Evolutionary conservation across 2,797 vertebrate genomes (phyloP).

Genomic region (Neosilurus hyrtlii): DNA sequence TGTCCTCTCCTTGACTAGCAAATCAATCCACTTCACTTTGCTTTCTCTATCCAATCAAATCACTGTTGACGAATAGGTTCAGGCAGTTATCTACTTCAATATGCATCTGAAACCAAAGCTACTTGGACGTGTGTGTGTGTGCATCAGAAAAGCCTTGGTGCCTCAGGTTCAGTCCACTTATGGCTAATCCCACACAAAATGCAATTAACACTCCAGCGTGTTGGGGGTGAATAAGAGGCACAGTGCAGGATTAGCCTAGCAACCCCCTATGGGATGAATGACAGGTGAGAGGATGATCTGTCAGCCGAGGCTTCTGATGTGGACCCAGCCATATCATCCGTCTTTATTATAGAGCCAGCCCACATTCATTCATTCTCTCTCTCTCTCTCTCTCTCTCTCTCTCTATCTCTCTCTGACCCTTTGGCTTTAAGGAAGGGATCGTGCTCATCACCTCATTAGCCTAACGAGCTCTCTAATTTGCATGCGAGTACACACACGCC

Average conservation of each 20-base stretch:
- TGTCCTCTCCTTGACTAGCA: neutral
- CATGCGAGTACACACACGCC: conserved; percentile 10
- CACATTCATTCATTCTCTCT: conserved; percentile 23
- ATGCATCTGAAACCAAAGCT: conserved; percentile 2
- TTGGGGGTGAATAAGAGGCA: conserved; percentile 35
- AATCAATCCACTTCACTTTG: conserved; percentile 4
- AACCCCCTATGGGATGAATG: conserved; percentile 44
- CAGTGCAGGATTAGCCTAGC: conserved; percentile 48
- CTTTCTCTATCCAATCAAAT: conserved; percentile 44
- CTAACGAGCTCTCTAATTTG: conserved; percentile 39
- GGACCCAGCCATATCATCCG: conserved; percentile 56
- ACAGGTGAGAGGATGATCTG: conserved; percentile 53
- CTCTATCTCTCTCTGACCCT: conserved; percentile 27
- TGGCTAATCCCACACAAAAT: conserved; percentile 53
- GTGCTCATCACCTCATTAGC: conserved; percentile 30
- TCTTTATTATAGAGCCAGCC: conserved; percentile 49
- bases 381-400: conserved; percentile 2
- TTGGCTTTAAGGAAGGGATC: conserved; percentile 28
- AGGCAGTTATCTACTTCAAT: neutral
- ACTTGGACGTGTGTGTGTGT: conserved; percentile 19
- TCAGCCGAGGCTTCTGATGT: conserved; percentile 49
- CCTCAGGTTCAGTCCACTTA: conserved; percentile 47
- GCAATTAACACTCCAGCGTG: conserved; percentile 52
- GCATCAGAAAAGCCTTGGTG: conserved; percentile 31
- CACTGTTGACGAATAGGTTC: conserved; percentile 10